Conservation (phyloP, 2,113 vertebrate species). For the Nematolebias whitei region DNA sequence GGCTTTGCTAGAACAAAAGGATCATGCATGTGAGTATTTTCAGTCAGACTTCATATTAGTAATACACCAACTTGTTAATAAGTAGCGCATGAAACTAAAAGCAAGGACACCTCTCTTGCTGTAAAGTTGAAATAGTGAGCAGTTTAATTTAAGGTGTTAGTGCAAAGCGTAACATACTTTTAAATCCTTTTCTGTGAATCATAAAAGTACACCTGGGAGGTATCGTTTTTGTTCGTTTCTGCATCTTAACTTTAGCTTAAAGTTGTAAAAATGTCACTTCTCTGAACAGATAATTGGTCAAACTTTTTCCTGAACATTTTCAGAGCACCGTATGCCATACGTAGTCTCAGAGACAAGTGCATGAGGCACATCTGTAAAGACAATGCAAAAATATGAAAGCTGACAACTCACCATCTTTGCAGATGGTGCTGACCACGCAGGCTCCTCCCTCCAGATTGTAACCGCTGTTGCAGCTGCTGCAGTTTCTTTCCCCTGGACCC, state of each 20-base stretch:
- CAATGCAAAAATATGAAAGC: slow-evolving; percentile 66
- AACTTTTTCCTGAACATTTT: no score
- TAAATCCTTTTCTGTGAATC: slow-evolving; percentile 5
- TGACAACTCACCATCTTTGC: slow-evolving; percentile 97
- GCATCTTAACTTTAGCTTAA: not conserved
- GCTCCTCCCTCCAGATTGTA: slow-evolving; percentile 91
- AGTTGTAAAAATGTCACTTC: not conserved
- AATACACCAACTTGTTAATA: slow-evolving; percentile 11
- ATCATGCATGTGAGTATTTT: slow-evolving; percentile 7
- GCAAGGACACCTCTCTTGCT: slow-evolving; percentile 16
- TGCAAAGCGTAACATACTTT: slow-evolving; percentile 23
- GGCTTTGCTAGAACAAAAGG: slow-evolving; percentile 7
- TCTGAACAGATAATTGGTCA: no score
- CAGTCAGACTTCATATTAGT: slow-evolving; percentile 15
- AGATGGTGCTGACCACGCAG: slow-evolving; percentile 93
- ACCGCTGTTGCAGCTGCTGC: slow-evolving; percentile 90
- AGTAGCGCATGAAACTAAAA: slow-evolving; percentile 28
- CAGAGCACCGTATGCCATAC: no score
- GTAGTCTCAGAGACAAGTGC: no score
- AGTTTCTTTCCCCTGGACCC: slow-evolving; percentile 93
- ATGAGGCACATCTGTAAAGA: no score
- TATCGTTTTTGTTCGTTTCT: not conserved
- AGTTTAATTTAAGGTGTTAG: slow-evolving; percentile 42
- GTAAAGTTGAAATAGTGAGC: slow-evolving; percentile 24
- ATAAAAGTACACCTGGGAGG: slow-evolving; percentile 3